Conservation (phyloP, 2,797 vertebrate species). For the Neosilurus mollespiculum region DNA sequence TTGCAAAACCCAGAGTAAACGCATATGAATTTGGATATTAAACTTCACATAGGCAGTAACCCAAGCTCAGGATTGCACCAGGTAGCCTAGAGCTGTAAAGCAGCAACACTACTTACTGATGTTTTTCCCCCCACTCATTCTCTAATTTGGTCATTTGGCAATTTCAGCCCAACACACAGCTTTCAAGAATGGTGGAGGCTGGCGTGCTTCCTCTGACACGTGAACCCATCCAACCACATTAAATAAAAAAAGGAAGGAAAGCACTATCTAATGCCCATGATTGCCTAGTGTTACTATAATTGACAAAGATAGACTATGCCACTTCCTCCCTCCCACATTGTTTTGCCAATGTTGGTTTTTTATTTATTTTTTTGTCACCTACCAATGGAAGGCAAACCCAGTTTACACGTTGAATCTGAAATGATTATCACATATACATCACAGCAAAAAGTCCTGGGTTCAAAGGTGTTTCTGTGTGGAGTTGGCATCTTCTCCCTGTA, state of each 20-base stretch:
- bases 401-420: background rate
- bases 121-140: background rate
- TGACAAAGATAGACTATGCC: background rate
- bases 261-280: background rate
- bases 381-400: background rate
- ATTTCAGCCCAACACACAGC: background rate
- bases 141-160: background rate
- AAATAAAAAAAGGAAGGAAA: background rate
- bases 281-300: background rate
- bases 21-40: background rate
- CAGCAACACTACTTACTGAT: conserved; percentile 4
- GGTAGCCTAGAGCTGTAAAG: background rate
- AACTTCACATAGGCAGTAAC: background rate
- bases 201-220: background rate
- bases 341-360: background rate
- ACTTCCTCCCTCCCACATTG: background rate
- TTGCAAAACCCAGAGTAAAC: background rate
- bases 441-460: no score
- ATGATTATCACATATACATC: no score
- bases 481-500: no score
- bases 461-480: no score
- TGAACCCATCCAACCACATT: background rate
- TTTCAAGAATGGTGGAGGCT: background rate
- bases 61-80: conserved; percentile 10
- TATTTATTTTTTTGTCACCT: background rate